Conservation (phyloP, 2,888 invertebrate species). For the Melanostoma scalare region DNA sequence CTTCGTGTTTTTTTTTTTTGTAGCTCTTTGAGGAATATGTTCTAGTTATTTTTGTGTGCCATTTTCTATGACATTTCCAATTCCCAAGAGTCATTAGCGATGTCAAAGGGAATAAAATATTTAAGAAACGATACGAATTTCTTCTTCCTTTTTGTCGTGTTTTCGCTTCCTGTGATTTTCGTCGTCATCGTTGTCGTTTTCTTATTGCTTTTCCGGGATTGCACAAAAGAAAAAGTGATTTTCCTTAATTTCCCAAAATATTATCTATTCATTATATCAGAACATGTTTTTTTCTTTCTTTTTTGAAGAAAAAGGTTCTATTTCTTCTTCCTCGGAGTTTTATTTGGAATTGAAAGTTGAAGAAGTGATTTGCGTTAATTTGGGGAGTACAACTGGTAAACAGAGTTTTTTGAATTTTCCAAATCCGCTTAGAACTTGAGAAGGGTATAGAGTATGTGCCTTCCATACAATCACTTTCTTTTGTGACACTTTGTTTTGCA, state of each 20-base stretch:
- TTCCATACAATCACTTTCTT: constrained; percentile 48
- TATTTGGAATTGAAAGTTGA: constrained; percentile 47
- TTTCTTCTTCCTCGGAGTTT: constrained; percentile 22
- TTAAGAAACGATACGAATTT: constrained; percentile 16
- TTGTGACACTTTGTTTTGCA: constrained; percentile 55
- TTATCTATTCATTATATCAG: constrained; percentile 63
- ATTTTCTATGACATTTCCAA: constrained; percentile 40
- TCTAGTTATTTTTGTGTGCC: constrained; percentile 16
- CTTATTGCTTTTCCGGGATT: background rate
- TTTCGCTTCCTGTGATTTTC: too few species aligned
- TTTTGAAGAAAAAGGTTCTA: constrained; percentile 7
- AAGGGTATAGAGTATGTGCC: constrained; percentile 8
- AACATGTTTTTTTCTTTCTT: constrained; percentile 19
- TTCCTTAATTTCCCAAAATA: constrained; percentile 48
- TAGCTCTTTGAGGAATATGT: constrained; percentile 20
- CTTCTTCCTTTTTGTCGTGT: background rate
- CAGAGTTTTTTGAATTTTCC: constrained; percentile 43
- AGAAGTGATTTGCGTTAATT: constrained; percentile 65
- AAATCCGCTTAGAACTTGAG: constrained; percentile 33
- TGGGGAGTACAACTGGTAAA: constrained; percentile 31
- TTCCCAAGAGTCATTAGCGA: constrained; percentile 55
- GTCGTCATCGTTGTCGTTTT: background rate
- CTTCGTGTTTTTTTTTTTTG: constrained; percentile 20
- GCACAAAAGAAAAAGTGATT: constrained; percentile 8
- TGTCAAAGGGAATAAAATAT: constrained; percentile 53